Evolutionary conservation across 2,113 vertebrate genomes (phyloP).

Genomic region (Eupsittula cactorum): DNA sequence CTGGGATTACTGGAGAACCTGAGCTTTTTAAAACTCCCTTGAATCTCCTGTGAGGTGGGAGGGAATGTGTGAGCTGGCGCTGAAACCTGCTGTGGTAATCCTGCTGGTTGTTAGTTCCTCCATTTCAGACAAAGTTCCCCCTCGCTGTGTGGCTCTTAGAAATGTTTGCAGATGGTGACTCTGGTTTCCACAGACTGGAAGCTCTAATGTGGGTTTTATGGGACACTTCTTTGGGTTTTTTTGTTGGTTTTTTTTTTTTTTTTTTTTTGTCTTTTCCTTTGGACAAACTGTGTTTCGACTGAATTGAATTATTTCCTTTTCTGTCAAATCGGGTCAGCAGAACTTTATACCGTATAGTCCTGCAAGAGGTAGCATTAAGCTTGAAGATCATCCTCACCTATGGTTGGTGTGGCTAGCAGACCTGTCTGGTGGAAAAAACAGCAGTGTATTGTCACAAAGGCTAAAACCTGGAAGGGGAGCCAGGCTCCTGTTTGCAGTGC

Average conservation of each 20-base stretch:
- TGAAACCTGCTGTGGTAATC: background rate
- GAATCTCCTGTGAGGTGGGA: background rate
- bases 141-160: accelerated
- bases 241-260: background rate
- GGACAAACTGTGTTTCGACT: background rate
- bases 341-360: background rate
- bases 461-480: background rate
- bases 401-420: background rate
- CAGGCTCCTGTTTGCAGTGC: background rate
- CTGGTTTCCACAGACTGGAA: background rate
- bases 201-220: background rate
- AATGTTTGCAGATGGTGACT: background rate
- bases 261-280: background rate
- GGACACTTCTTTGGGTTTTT: accelerated
- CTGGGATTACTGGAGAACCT: background rate
- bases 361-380: background rate
- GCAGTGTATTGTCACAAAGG: background rate
- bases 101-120: background rate
- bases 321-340: background rate
- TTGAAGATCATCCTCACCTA: background rate
- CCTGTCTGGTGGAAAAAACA: background rate
- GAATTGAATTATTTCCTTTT: background rate
- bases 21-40: background rate
- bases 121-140: background rate
- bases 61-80: background rate